These are phyloP conservation scores for Taxidea taxus DNA, from an alignment of 2,113 vertebrate species.

Conservation along the genomic window DNA sequence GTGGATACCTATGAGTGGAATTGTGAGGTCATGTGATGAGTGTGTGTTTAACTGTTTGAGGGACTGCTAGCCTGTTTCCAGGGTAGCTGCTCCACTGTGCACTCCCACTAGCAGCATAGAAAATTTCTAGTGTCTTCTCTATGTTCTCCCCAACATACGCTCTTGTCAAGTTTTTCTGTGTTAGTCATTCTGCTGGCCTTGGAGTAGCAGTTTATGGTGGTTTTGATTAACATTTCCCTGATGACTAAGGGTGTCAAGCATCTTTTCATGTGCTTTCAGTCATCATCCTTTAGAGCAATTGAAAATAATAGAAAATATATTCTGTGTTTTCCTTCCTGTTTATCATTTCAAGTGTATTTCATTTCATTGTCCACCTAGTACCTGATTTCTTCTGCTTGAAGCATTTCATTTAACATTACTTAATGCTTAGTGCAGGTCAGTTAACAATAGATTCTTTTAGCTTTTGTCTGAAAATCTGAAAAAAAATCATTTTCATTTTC, in stretches of 20 bases:
- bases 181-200: neutral
- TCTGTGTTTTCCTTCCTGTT: neutral
- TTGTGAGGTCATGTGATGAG: neutral
- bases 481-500: neutral
- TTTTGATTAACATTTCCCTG: neutral
- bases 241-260: neutral
- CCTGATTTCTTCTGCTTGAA: neutral
- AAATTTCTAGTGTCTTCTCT: neutral
- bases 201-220: neutral
- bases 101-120: neutral
- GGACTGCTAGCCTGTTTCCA: neutral
- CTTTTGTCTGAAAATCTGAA: neutral
- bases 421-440: neutral
- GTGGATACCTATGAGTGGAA: neutral
- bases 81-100: neutral
- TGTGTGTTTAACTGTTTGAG: neutral
- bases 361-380: neutral
- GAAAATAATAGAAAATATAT: neutral
- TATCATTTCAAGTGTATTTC: neutral
- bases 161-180: neutral
- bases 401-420: neutral
- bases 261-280: neutral
- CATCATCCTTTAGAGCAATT: neutral
- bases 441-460: neutral
- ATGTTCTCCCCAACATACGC: neutral